phyloP scores from a whole-genome alignment of 2,888 invertebrate species.

The Rapana venosa region DNA sequence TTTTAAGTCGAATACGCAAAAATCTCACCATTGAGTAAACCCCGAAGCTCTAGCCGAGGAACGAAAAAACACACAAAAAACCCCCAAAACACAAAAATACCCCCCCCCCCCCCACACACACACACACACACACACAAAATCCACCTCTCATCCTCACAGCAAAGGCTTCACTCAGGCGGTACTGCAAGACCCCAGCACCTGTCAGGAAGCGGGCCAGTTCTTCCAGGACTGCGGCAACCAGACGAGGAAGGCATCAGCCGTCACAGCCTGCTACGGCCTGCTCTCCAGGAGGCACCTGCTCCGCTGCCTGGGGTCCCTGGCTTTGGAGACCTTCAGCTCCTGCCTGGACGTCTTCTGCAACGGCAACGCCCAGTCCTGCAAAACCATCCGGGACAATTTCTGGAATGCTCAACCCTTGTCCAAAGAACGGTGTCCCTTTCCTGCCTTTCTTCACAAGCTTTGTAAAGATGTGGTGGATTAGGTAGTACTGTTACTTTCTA shows the following conservation, averaged over 20 bases:
- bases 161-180: not conserved
- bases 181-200: not conserved
- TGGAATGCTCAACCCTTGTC: not conserved
- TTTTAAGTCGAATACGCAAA: too few relatives aligned
- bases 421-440: not conserved
- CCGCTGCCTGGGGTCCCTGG: not conserved
- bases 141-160: not conserved
- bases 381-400: not conserved
- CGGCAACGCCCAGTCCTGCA: not conserved
- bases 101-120: too few relatives aligned
- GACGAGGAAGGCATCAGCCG: not conserved
- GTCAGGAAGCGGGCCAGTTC: not conserved
- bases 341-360: slow-evolving; percentile 20
- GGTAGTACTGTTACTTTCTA: not conserved
- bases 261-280: not conserved
- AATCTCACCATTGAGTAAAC: too few relatives aligned
- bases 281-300: not conserved
- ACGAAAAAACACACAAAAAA: too few relatives aligned
- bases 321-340: not conserved
- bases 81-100: too few relatives aligned
- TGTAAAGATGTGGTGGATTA: not conserved
- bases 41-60: too few relatives aligned
- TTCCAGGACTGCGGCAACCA: not conserved
- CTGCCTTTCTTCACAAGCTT: not conserved
- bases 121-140: too few relatives aligned